Evolutionary conservation across 2,797 vertebrate species (phyloP), one percentile per base, ranked within the genome.

Genomic region (Enteromius radiatus): DNA sequence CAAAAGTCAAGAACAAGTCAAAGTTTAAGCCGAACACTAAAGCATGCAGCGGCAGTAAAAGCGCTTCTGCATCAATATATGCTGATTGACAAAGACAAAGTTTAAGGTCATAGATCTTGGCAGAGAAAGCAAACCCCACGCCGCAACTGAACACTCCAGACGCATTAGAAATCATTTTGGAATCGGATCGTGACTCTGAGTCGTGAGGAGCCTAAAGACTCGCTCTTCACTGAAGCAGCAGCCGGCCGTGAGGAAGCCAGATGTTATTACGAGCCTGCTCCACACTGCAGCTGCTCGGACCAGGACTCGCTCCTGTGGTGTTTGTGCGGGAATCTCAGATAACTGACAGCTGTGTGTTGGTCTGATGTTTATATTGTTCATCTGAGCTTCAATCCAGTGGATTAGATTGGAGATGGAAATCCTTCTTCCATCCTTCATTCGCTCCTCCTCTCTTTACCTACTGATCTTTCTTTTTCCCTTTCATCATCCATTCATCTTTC

Each of bases 171-270:
- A 10, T 56, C 17, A 11, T 33, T 33, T 33, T 14, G 12, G 21
- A 75, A 54, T 59, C 49, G 4, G 31, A 26, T 59, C 54, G 23
- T 63, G 56, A 63, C 56, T 63, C 41, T 3, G 54, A 63, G 36
- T 61, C 74, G 74, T 43, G 74, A 28, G 33, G 15, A 38, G 74
- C 36, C 74, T 28, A 19, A 76, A 61, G 59, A 77, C 54, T 54
- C 14, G 5, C 38, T 64, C 75, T 56, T 68, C 47, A 36, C 77
- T 26, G 12, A 54, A 23, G 36, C 45, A 26, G 15, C 33, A 67
- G 47, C 21, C 6, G 23, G 41, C 17, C 38, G 10, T 6, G 19
- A 78, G 12, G 61, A 49, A 82, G 84, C 90, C 93, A 94, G 92
- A 93, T 93, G 93, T n/a, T n/a, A n/a, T n/a, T n/a, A n/a, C n/a